phyloP scores from a whole-genome alignment of 2,797 vertebrate species.

The Poeciliopsis gracilis region DNA sequence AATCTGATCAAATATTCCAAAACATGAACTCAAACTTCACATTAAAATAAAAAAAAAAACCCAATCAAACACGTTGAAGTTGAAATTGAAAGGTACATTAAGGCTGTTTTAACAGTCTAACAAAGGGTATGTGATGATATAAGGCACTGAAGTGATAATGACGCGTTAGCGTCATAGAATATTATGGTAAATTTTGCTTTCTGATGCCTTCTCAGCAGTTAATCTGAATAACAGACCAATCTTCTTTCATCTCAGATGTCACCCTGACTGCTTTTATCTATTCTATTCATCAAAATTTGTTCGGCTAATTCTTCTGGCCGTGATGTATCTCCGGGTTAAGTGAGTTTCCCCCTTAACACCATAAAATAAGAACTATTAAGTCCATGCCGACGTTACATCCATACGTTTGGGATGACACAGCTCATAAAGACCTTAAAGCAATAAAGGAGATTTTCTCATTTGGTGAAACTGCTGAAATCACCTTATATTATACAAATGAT shows the following conservation, averaged over 20 bases:
- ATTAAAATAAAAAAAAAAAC: background rate
- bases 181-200: slow-evolving; percentile 37
- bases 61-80: background rate
- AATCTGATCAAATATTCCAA: background rate
- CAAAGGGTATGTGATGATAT: slow-evolving; percentile 27
- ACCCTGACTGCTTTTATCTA: slow-evolving; percentile 63
- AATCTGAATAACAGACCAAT: slow-evolving; percentile 60
- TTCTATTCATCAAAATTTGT: slow-evolving; percentile 75
- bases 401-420: slow-evolving; percentile 76
- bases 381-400: slow-evolving; percentile 70
- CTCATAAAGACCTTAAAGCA: slow-evolving; percentile 76
- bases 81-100: slow-evolving; percentile 11
- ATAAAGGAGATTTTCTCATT: slow-evolving; percentile 81
- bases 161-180: slow-evolving; percentile 15
- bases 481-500: slow-evolving; percentile 81
- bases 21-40: background rate
- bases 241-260: slow-evolving; percentile 60
- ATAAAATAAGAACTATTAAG: slow-evolving; percentile 81
- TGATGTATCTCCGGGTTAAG: slow-evolving; percentile 77
- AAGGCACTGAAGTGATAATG: slow-evolving; percentile 26
- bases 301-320: slow-evolving; percentile 55
- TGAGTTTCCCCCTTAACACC: slow-evolving; percentile 70
- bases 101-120: slow-evolving; percentile 2
- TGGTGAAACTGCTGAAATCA: slow-evolving; percentile 80
- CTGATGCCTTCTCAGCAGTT: slow-evolving; percentile 56